Percentiles rank a stretch among this genome's conserved stretches.
These are phyloP conservation scores for Crypturellus undulatus DNA, from an alignment of 2,113 vertebrate genomes.

Conservation along the genomic window DNA sequence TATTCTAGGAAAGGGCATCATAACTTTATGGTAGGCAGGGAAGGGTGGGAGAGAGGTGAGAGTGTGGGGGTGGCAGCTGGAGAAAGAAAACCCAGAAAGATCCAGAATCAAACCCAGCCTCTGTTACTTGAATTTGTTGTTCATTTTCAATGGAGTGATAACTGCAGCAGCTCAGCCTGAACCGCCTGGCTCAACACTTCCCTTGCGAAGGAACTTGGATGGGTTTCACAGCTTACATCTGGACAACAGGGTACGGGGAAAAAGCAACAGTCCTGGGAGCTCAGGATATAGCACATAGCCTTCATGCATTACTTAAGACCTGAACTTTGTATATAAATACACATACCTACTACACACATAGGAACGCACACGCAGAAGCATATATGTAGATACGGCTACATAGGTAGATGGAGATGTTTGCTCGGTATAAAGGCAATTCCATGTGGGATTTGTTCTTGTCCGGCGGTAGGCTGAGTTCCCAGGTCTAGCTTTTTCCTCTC, in stretches of 20 bases:
- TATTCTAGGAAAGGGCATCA: conserved; percentile 41
- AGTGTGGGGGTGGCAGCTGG: neutral
- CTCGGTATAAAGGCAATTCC: neutral
- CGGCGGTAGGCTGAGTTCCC: neutral
- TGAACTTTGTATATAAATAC: neutral
- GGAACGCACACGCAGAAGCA: neutral
- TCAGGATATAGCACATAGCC: neutral
- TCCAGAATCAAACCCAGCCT: neutral
- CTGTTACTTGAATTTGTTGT: conserved; percentile 48
- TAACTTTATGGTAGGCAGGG: conserved; percentile 41
- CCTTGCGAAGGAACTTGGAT: conserved; percentile 19
- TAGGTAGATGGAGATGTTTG: neutral
- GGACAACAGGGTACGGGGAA: neutral
- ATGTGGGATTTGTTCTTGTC: neutral
- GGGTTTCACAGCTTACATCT: conserved; percentile 49
- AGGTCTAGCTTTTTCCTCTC: neutral
- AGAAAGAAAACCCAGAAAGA: neutral
- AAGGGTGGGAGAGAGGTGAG: conserved; percentile 32
- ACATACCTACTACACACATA: neutral
- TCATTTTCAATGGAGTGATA: conserved; percentile 53
- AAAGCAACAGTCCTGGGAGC: neutral
- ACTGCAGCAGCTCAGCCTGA: conserved; percentile 44
- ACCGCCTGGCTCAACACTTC: neutral
- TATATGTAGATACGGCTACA: neutral
- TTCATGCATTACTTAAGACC: neutral